Percentiles rank a stretch among this genome's conserved stretches.
Evolutionary conservation across 53 echinoderm and acorn worm genomes (phyloP).

Genomic region (Stichopus horrens): DNA sequence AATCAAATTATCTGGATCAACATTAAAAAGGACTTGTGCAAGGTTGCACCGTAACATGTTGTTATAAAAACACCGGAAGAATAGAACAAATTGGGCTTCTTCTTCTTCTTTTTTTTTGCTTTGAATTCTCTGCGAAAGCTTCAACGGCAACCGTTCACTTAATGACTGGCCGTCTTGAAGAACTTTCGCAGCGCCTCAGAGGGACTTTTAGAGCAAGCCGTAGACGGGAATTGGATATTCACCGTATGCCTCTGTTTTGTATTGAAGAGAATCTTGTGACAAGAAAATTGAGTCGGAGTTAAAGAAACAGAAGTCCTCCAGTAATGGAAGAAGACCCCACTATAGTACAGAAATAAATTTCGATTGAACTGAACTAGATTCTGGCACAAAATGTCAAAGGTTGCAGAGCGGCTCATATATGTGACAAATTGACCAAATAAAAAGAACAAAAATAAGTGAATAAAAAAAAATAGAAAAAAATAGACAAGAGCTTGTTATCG

Average conservation of each 20-base stretch:
- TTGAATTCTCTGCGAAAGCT: neutral
- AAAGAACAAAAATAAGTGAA: too few species aligned
- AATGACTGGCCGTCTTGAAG: neutral
- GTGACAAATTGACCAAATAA: too few species aligned
- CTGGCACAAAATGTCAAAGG: neutral
- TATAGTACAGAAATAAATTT: neutral
- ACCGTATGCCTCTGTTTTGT: neutral
- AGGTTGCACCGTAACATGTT: conserved; percentile 16
- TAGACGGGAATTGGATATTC: neutral
- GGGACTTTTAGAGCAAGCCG: neutral
- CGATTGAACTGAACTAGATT: conserved; percentile 18
- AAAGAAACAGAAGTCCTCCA: neutral
- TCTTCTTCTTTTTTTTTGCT: neutral
- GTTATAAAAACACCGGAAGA: conserved; percentile 15
- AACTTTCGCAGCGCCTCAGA: neutral
- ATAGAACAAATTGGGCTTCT: neutral
- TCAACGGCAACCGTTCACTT: neutral
- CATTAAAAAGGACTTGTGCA: conserved; percentile 8
- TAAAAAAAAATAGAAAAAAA: too few species aligned
- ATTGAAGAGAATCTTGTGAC: neutral
- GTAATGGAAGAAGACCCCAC: neutral
- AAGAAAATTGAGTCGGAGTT: neutral
- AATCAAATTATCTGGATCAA: conserved; percentile 42
- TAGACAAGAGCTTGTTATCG: too few species aligned
- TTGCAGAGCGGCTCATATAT: neutral